Base-by-base conservation (phyloP, 1,140 invertebrate species). In the Thaumetopoea pityocampa region DNA sequence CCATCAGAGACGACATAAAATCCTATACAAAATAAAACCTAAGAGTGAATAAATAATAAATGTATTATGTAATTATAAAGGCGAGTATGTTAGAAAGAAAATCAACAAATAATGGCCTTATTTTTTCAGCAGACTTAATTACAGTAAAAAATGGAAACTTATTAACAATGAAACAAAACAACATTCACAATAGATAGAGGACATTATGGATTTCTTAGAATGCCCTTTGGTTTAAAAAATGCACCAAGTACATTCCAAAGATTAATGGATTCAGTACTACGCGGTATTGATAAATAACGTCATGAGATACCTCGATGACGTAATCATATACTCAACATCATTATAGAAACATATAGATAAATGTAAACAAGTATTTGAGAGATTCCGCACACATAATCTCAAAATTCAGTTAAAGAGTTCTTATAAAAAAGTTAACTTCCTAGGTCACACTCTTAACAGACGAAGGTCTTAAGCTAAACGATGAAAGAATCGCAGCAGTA, bases 401-500 rank as follows among this genome's bases (percentile, higher is more conserved):
- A 33, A 19, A 33, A 8, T 33, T 2, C 8, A 7, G n/a, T 9
- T 19, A 18, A 17, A 33, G 29, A 37, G 7, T 37, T 17, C 9
- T 27, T 27, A 7, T 2, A 7, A 5, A 27, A 27, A 27, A 27
- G 24, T 27, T 3, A 3, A 3, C 1, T 37, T 27, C 27, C 19
- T 37, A 36, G 43, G 46, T 38, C 51, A 62, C 29, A 40, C 58
- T 14, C 44, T 71, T 10, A n/a, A 19, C 41, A 1, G 7, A 29
- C 9, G 23, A 58, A 1, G 63, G 66, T 2, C 16, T 63, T n/a
- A 34, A 32, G 11, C 53, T 56, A 9, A 57, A 61, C 29, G 37
- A 45, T 3, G 29, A 41, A 10, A 67, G 63, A 37, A 41, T 66
- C 2, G 23, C 52, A 43, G 47, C 48, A 1, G 34, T 77, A 17